Conservation (phyloP, 2,888 invertebrate genomes). For the Therioaphis trifolii region DNA sequence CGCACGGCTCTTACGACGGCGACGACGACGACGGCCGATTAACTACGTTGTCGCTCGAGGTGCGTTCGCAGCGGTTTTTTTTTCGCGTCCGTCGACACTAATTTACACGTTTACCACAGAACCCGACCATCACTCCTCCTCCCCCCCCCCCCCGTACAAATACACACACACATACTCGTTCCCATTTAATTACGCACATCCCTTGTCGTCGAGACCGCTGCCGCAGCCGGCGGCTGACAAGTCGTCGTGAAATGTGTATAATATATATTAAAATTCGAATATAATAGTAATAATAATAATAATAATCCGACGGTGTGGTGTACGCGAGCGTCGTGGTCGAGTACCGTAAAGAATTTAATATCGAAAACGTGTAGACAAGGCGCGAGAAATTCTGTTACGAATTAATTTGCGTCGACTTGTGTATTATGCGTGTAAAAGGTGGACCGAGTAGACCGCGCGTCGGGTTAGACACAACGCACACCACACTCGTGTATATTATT, state of each 20-base stretch:
- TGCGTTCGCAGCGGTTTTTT: constrained; percentile 19
- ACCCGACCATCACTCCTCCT: too few relatives aligned
- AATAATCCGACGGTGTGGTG: too few relatives aligned
- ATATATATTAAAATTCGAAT: too few relatives aligned
- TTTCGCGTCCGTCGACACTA: constrained; percentile 40
- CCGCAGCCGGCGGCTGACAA: background rate
- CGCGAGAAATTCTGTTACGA: background rate
- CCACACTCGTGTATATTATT: too few relatives aligned
- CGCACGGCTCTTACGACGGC: too few relatives aligned
- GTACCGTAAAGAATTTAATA: background rate
- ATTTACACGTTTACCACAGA: constrained; percentile 18
- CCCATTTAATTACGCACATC: constrained; percentile 12
- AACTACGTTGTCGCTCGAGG: constrained; percentile 45
- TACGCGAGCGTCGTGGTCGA: background rate
- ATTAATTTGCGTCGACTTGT: background rate
- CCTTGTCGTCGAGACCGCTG: background rate
- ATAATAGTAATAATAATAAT: too few relatives aligned
- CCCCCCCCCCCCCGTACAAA: too few relatives aligned
- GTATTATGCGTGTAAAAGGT: too few relatives aligned
- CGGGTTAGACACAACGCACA: too few relatives aligned
- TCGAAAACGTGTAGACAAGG: background rate
- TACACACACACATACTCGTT: too few relatives aligned
- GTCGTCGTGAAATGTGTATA: background rate
- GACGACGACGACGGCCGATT: constrained; percentile 29
- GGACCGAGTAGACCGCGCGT: too few relatives aligned